Evolutionary conservation across 2,113 vertebrate genomes (phyloP).

Genomic region (Phylloscopus whistleri): DNA sequence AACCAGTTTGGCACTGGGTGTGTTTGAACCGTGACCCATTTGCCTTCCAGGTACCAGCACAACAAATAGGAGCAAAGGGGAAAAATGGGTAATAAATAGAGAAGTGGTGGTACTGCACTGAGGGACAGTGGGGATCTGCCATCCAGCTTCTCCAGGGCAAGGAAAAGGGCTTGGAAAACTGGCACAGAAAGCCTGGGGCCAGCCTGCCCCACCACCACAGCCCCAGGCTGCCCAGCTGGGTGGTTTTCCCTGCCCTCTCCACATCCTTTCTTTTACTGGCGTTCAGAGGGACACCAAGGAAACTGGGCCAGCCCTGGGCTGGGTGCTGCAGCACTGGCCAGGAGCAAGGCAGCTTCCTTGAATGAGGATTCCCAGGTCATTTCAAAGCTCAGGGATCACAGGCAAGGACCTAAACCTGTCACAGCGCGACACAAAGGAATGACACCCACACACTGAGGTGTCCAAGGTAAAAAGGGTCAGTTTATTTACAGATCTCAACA

Average conservation of each 20-base stretch:
- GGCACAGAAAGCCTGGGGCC: not conserved
- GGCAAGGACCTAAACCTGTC: not conserved
- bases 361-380: not conserved
- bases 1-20: not conserved
- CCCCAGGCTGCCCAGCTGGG: fast-evolving
- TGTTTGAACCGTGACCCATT: fast-evolving
- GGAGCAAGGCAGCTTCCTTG: not conserved
- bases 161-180: not conserved
- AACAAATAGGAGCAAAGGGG: not conserved
- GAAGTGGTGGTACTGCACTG: not conserved
- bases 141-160: not conserved
- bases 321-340: not conserved
- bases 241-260: not conserved
- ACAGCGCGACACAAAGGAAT: too few species aligned
- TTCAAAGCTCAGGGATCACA: not conserved
- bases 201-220: not conserved
- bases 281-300: not conserved
- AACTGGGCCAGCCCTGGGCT: not conserved
- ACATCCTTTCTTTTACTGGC: fast-evolving
- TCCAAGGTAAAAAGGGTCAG: too few species aligned
- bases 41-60: not conserved
- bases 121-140: not conserved
- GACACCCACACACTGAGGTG: too few species aligned
- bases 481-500: too few species aligned
- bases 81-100: not conserved